phyloP scores from a whole-genome alignment of 2,888 invertebrate genomes.

The Anorthoa munda region DNA sequence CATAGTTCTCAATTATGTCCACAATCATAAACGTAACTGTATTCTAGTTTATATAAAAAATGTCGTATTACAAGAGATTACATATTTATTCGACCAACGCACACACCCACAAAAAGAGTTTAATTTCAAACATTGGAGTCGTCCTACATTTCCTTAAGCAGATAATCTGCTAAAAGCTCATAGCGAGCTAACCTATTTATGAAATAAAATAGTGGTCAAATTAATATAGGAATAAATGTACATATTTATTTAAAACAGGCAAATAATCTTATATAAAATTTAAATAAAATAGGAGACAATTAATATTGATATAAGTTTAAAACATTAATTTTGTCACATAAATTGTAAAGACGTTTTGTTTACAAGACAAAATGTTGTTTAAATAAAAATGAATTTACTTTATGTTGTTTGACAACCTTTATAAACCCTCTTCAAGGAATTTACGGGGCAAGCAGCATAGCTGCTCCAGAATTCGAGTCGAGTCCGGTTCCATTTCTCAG shows the following conservation, averaged over 20 bases:
- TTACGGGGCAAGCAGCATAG: constrained; percentile 60
- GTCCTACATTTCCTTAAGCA: constrained; percentile 45
- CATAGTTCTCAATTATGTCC: constrained; percentile 27
- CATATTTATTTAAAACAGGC: constrained; percentile 12
- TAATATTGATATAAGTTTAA: constrained; percentile 33
- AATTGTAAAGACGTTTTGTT: constrained; percentile 24
- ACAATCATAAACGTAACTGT: constrained; percentile 38
- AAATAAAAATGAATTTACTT: constrained; percentile 8
- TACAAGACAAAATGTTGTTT: constrained; percentile 13
- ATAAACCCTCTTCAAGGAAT: constrained; percentile 68
- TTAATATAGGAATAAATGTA: constrained; percentile 4
- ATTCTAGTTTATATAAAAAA: constrained; percentile 48
- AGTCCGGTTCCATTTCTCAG: constrained; percentile 66
- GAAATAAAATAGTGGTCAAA: background rate
- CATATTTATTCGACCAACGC: constrained; percentile 50
- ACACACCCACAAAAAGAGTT: constrained; percentile 46
- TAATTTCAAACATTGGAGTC: constrained; percentile 37
- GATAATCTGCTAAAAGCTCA: constrained; percentile 25
- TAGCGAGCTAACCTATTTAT: background rate
- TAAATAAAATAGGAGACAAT: constrained; percentile 13
- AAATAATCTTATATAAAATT: constrained; percentile 5
- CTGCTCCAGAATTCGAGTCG: constrained; percentile 59
- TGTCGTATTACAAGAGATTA: constrained; percentile 26
- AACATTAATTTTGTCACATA: constrained; percentile 22
- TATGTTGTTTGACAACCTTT: constrained; percentile 19